These are phyloP conservation scores for Xylophagus ater DNA, from an alignment of 2,888 invertebrate species.

Conservation along the genomic window DNA sequence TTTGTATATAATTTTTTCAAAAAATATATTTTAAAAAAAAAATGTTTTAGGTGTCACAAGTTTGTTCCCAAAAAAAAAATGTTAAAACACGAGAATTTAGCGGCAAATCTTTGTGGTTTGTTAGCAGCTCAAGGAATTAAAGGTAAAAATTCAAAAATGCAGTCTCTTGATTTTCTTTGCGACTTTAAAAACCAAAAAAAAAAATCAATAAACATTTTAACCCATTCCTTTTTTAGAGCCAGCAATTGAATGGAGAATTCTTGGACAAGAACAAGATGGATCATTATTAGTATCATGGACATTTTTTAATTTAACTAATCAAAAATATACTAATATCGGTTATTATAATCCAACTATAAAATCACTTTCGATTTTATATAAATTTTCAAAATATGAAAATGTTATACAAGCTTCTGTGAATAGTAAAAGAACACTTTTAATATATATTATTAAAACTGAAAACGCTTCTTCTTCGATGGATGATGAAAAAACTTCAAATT, in stretches of 20 bases:
- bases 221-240: slow-evolving; percentile 40
- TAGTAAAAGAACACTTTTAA: slow-evolving; percentile 51
- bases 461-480: no score
- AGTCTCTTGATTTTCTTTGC: no score
- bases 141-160: no score
- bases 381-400: slow-evolving; percentile 51
- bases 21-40: no score
- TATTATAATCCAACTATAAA: slow-evolving; percentile 51
- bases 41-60: no score
- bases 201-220: not conserved
- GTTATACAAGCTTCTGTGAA: slow-evolving; percentile 73
- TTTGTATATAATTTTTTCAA: no score
- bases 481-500: slow-evolving; percentile 36
- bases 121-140: slow-evolving; percentile 32
- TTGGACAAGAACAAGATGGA: slow-evolving; percentile 72
- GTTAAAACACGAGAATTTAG: slow-evolving; percentile 38
- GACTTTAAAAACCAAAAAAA: no score
- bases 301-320: slow-evolving; percentile 35
- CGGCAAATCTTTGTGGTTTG: slow-evolving; percentile 38
- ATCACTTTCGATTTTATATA: slow-evolving; percentile 47
- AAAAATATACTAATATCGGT: slow-evolving; percentile 43
- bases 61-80: slow-evolving; percentile 22
- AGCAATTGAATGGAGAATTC: slow-evolving; percentile 65
- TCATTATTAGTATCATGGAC: slow-evolving; percentile 61
- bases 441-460: slow-evolving; percentile 53